Conservation (phyloP, 1,140 invertebrate genomes). For the Tribolium castaneum region DNA sequence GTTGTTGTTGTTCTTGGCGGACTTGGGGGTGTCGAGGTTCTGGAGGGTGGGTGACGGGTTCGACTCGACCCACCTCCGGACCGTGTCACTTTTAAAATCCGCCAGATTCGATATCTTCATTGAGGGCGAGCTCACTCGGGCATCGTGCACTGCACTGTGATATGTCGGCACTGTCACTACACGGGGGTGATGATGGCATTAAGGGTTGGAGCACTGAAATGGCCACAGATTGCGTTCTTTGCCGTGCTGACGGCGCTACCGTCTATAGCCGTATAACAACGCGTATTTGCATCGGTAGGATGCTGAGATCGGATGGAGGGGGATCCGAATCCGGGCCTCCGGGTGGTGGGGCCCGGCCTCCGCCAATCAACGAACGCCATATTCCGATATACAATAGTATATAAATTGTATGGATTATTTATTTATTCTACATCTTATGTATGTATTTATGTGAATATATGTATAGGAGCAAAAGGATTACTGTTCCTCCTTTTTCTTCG, state of each 20-base stretch:
- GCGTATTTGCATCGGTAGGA: slow-evolving; percentile 60
- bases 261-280: slow-evolving; percentile 60
- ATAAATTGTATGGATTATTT: slow-evolving; percentile 67
- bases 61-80: slow-evolving; percentile 63
- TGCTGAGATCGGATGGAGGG: slow-evolving; percentile 55
- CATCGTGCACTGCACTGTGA: slow-evolving; percentile 38
- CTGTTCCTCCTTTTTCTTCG: slow-evolving; percentile 38
- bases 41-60: slow-evolving; percentile 60
- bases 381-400: slow-evolving; percentile 64
- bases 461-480: slow-evolving; percentile 63
- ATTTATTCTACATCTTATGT: slow-evolving; percentile 65
- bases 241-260: slow-evolving; percentile 55
- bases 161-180: slow-evolving; percentile 52
- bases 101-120: slow-evolving; percentile 61
- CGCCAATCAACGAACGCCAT: slow-evolving; percentile 56
- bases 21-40: slow-evolving; percentile 54
- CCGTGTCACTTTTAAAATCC: slow-evolving; percentile 63
- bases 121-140: neutral
- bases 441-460: slow-evolving; percentile 64
- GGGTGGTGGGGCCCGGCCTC: slow-evolving; percentile 54
- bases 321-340: slow-evolving; percentile 56
- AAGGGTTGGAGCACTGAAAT: slow-evolving; percentile 15
- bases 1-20: slow-evolving; percentile 55
- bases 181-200: slow-evolving; percentile 34
- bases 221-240: slow-evolving; percentile 25